Evolutionary conservation across 2,113 vertebrate genomes (phyloP).

Genomic region (Melanocharis versteri): DNA sequence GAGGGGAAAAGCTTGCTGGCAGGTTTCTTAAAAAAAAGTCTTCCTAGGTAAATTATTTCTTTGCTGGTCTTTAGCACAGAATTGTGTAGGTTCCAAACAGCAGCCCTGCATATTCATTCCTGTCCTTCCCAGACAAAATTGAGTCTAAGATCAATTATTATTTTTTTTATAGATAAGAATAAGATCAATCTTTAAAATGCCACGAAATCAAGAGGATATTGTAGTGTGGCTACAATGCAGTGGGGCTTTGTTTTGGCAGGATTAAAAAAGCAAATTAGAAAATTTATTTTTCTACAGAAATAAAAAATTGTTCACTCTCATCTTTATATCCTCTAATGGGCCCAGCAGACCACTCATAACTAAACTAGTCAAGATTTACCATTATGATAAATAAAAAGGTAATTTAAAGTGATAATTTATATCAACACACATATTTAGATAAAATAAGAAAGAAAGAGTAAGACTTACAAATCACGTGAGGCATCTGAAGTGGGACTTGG

Average conservation of each 20-base stretch:
- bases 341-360: not conserved
- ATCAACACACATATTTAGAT: not conserved
- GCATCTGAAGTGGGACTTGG: not conserved
- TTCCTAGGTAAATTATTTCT: not conserved
- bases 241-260: not conserved
- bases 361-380: not conserved
- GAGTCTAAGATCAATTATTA: not conserved
- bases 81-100: not conserved
- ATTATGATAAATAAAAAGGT: not conserved
- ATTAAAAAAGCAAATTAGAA: not conserved
- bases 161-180: not conserved
- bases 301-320: not conserved
- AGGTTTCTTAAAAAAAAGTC: not conserved
- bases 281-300: not conserved
- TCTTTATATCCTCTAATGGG: not conserved
- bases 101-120: not conserved
- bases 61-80: not conserved
- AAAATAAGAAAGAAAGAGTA: not conserved
- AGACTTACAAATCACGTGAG: not conserved
- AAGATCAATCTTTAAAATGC: not conserved
- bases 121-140: not conserved
- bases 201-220: not conserved
- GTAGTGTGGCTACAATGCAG: not conserved
- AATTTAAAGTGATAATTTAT: slow-evolving; percentile 13
- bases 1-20: not conserved